These are phyloP conservation scores for Passer domesticus DNA, from an alignment of 2,113 vertebrate genomes.

Conservation along the genomic window DNA sequence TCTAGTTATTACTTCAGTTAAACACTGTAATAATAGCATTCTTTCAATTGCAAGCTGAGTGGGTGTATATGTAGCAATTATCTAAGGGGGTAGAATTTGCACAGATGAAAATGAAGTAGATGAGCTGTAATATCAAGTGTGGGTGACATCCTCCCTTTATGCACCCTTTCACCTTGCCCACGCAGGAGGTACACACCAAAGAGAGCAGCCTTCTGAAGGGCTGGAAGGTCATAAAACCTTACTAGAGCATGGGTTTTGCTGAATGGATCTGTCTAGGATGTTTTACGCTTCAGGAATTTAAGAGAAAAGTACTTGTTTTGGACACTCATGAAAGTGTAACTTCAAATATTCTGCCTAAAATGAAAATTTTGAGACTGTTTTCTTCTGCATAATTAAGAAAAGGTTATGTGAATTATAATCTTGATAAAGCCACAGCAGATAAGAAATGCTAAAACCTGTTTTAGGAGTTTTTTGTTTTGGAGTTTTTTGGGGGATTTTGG, in stretches of 20 bases:
- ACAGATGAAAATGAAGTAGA: neutral
- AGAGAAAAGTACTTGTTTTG: neutral
- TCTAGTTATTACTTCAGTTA: slow-evolving; percentile 17
- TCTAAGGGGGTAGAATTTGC: slow-evolving; percentile 7
- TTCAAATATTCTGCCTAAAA: neutral
- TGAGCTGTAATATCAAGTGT: neutral
- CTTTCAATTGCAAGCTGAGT: slow-evolving; percentile 25
- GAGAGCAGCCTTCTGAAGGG: neutral
- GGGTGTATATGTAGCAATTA: slow-evolving; percentile 46
- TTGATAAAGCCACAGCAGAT: neutral
- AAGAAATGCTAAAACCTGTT: neutral
- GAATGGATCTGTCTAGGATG: neutral
- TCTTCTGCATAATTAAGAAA: neutral
- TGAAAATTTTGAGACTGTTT: neutral
- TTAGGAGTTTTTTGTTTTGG: neutral
- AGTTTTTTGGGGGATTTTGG: fast-evolving
- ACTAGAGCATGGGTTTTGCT: neutral
- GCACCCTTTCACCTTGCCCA: slow-evolving; percentile 14
- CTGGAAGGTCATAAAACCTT: neutral
- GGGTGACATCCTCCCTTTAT: slow-evolving; percentile 9
- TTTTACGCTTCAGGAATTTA: neutral
- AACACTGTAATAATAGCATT: slow-evolving; percentile 39
- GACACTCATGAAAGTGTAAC: neutral
- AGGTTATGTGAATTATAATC: neutral
- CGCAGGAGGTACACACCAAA: neutral